phyloP scores from a whole-genome alignment of 2,113 vertebrate species.

The Elephantulus edwardii region DNA sequence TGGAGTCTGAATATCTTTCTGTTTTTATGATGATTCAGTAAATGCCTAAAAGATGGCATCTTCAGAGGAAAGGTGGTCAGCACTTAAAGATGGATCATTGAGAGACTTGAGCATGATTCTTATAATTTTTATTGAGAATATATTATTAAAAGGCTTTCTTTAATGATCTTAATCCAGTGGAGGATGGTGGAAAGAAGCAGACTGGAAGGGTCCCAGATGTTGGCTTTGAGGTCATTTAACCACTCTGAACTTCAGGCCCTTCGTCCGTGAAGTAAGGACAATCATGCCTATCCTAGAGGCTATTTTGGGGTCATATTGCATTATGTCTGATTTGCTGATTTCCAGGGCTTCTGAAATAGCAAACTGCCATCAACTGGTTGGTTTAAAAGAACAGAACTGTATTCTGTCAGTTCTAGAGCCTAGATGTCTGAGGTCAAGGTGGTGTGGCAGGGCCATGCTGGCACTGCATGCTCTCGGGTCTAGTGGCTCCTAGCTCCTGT shows the following conservation, averaged over 20 bases:
- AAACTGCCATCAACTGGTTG: not conserved
- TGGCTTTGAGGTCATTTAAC: not conserved
- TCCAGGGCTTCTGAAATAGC: not conserved
- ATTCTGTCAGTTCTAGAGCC: not conserved
- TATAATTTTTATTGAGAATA: constrained; percentile 32
- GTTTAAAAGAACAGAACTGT: not conserved
- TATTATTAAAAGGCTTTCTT: constrained; percentile 45
- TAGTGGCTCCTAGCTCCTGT: not conserved
- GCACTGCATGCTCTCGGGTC: not conserved
- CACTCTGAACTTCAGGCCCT: not conserved
- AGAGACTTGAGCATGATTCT: not conserved
- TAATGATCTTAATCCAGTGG: not conserved
- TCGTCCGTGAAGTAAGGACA: not conserved
- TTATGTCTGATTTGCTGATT: not conserved
- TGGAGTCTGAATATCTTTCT: not conserved
- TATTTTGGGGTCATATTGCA: constrained; percentile 11
- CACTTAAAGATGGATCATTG: not conserved
- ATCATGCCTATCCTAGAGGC: not conserved
- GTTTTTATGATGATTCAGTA: not conserved
- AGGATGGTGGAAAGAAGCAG: not conserved
- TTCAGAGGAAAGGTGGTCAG: not conserved
- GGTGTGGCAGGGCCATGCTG: not conserved
- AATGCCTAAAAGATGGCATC: not conserved
- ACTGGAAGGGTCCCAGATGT: not conserved
- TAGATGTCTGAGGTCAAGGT: not conserved